Conservation (phyloP, 2,113 vertebrate genomes). For the Plecturocebus donacophilus region DNA sequence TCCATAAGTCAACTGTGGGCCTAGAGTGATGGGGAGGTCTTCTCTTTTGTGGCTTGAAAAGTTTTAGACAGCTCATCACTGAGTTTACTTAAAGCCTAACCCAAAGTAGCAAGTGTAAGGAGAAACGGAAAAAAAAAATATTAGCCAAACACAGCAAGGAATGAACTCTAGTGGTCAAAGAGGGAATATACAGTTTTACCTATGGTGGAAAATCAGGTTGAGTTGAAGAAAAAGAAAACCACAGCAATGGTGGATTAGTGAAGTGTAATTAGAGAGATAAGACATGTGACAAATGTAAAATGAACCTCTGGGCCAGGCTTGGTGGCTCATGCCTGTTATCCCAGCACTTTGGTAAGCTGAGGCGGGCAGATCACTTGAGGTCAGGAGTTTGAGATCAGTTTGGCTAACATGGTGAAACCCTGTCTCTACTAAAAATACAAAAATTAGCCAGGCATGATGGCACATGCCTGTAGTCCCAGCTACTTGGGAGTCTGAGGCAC, state of each 20-base stretch:
- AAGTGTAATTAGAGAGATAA: background rate
- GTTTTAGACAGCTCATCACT: background rate
- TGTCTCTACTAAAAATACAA: too few relatives aligned
- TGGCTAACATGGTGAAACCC: too few relatives aligned
- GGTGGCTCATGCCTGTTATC: too few relatives aligned
- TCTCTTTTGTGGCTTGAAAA: background rate
- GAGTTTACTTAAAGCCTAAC: background rate
- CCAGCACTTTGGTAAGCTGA: too few relatives aligned
- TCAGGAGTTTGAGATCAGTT: too few relatives aligned
- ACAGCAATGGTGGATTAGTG: background rate
- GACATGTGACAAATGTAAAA: background rate
- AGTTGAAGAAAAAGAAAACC: background rate
- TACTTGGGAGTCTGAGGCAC: too few relatives aligned
- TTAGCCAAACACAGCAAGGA: background rate
- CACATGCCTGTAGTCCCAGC: too few relatives aligned
- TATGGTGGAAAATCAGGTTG: background rate
- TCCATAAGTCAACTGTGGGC: background rate
- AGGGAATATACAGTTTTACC: background rate
- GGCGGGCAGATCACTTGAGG: too few relatives aligned
- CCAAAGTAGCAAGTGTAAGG: background rate
- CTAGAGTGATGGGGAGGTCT: background rate
- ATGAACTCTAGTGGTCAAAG: background rate
- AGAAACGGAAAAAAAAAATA: background rate
- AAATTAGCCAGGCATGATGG: too few relatives aligned
- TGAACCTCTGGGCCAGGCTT: background rate